These are phyloP conservation scores for Tragopan temminckii DNA, from an alignment of 2,797 vertebrate genomes.

Conservation along the genomic window DNA sequence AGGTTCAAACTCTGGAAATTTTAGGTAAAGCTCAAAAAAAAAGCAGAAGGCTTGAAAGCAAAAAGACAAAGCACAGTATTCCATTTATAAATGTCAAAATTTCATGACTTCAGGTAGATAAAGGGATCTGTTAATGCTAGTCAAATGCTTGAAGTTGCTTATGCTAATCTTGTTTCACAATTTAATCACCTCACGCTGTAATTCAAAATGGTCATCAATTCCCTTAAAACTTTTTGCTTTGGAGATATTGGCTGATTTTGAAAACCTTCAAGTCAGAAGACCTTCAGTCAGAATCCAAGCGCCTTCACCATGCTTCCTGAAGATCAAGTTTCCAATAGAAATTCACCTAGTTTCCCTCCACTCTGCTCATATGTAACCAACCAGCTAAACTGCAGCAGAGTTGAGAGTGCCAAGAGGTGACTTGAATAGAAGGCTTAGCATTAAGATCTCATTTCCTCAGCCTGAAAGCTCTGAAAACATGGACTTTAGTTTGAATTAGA, in stretches of 20 bases:
- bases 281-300: background rate
- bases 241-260: background rate
- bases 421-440: background rate
- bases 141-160: background rate
- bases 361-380: fast-evolving
- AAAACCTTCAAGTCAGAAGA: no score
- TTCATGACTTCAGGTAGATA: background rate
- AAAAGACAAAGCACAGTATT: background rate
- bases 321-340: background rate
- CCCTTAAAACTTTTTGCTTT: background rate
- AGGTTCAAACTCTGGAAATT: background rate
- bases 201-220: background rate
- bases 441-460: background rate
- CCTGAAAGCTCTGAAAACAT: no score
- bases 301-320: background rate
- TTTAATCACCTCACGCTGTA: background rate
- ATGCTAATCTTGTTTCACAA: background rate
- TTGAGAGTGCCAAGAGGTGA: no score
- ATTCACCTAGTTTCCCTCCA: background rate
- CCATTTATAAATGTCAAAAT: background rate
- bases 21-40: background rate
- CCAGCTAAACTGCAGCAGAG: background rate
- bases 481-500: background rate
- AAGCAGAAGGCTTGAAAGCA: background rate
- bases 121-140: background rate